Percentiles rank a stretch among this genome's conserved stretches.
Conservation (phyloP, 2,113 vertebrate species). For the Tonatia bakeri region DNA sequence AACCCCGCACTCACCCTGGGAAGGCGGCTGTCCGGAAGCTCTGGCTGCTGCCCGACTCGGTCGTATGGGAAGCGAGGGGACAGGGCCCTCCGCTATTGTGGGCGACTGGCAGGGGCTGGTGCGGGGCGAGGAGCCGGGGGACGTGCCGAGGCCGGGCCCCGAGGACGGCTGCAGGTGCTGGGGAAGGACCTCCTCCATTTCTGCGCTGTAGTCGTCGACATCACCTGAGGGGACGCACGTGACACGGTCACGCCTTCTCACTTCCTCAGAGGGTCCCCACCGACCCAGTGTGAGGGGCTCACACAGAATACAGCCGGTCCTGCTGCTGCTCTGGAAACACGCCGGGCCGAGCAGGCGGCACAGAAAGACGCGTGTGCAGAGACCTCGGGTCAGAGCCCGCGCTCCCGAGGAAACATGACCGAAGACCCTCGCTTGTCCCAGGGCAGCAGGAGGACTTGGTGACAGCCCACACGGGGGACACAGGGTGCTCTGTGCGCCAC, state of each 20-base stretch:
- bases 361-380: not conserved
- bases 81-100: conserved; percentile 86
- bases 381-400: not conserved
- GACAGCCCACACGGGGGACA: not conserved
- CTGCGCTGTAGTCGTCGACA: conserved; percentile 90
- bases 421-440: not conserved
- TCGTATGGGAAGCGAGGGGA: conserved; percentile 81
- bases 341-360: not conserved
- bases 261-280: not conserved
- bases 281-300: not conserved
- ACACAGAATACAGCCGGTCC: not conserved
- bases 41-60: conserved; percentile 85
- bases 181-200: conserved; percentile 94
- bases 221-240: conserved; percentile 83
- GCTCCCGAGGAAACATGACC: not conserved
- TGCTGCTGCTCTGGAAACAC: not conserved
- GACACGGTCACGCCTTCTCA: not conserved
- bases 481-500: fast-evolving
- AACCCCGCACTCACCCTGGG: conserved; percentile 36
- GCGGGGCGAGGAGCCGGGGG: conserved; percentile 90
- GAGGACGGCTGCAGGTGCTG: conserved; percentile 92
- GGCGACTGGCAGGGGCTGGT: conserved; percentile 94
- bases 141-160: conserved; percentile 84
- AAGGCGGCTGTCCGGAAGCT: conserved; percentile 80
- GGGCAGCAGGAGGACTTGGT: not conserved